Base-by-base conservation (phyloP, 1,140 invertebrate genomes). In the Papilio polytes region DNA sequence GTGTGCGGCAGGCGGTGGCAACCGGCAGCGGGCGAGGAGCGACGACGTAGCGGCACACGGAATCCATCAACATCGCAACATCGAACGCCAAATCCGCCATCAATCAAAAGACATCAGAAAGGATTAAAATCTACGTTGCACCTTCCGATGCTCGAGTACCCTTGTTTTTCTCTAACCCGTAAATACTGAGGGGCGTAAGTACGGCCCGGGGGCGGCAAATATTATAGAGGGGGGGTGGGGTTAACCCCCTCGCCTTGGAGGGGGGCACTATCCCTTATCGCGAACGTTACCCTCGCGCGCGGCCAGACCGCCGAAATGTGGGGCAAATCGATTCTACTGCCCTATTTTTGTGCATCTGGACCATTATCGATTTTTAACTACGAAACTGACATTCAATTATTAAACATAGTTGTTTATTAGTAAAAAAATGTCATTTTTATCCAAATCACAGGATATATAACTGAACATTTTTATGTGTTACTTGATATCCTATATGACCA, bases 121-220 rank as follows among this genome's bases (percentile, higher is more conserved):
- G 94, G 94, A 95, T 95, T 95, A 95, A 94, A 95, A 95, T 95
- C 92, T 93, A 94, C 94, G 92, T 94, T 95, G 94, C 93, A 94
- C 93, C 93, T 94, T 93, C 92, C 88, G 90, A 93, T 91, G 91
- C 90, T 94, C 89, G 92, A 93, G 93, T 93, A 92, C 93, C 93
- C 93, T 94, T 94, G 93, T 94, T 94, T 94, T 94, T 94, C 93
- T 94, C 93, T 93, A 94, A 93, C 92, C 93, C 93, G 93, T 94
- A 94, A 94, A 94, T 94, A 94, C 92, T 92, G 89, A 94, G 93
- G 93, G 93, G 93, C 92, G 92, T 94, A 95, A 94, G 92, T 94
- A 94, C 90, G 82, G 92, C 92, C 90, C 90, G 91, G 93, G 92
- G 93, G 92, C 92, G 93, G 93, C 89, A 94, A 95, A 95, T 95